Conservation (phyloP, 2,797 vertebrate genomes). For the Etheostoma nigrum region DNA sequence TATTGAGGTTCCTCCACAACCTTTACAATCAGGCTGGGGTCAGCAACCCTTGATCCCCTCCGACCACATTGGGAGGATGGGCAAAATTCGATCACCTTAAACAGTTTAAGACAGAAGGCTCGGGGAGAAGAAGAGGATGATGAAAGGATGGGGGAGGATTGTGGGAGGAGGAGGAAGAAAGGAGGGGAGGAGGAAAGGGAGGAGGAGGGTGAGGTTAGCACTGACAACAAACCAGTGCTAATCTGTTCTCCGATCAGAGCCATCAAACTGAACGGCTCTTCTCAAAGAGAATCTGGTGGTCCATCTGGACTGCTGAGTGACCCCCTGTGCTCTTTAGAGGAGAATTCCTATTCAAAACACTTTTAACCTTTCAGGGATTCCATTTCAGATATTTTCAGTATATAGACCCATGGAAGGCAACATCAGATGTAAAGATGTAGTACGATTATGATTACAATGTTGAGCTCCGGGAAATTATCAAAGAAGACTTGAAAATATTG, state of each 20-base stretch:
- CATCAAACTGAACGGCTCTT: conserved; percentile 70
- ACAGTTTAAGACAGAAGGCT: conserved; percentile 82
- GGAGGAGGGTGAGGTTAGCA: conserved; percentile 56
- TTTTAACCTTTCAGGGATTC: conserved; percentile 22
- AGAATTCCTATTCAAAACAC: conserved; percentile 30
- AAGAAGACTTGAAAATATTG: background rate
- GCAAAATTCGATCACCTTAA: conserved; percentile 83
- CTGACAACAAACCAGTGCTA: conserved; percentile 73
- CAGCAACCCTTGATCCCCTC: conserved; percentile 80
- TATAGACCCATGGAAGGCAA: background rate
- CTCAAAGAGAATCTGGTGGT: conserved; percentile 61
- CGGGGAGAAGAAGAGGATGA: conserved; percentile 61
- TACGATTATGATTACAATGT: too few relatives aligned
- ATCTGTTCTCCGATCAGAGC: conserved; percentile 78
- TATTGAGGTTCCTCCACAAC: conserved; percentile 59
- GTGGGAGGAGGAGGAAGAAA: conserved; percentile 48
- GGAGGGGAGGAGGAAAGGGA: conserved; percentile 41
- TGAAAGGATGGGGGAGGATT: conserved; percentile 69
- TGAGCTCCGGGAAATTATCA: background rate
- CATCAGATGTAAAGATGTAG: too few relatives aligned
- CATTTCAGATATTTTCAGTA: background rate
- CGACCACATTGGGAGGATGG: conserved; percentile 81
- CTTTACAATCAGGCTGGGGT: conserved; percentile 80
- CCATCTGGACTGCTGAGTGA: conserved; percentile 70
- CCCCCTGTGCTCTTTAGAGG: conserved; percentile 27